Conservation (phyloP, 2,797 vertebrate species). For the Gallinago stenura region DNA sequence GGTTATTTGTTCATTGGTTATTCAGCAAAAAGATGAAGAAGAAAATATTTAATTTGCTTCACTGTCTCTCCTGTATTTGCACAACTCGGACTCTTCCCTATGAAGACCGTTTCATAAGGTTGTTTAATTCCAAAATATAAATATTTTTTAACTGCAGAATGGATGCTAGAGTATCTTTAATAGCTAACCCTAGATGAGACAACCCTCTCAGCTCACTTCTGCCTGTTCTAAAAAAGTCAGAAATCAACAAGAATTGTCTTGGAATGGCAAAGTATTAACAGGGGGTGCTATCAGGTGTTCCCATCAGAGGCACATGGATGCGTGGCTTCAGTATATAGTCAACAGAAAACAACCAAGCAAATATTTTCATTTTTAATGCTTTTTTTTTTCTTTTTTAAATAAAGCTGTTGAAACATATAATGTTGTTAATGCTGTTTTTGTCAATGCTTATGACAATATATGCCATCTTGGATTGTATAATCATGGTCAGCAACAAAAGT, state of each 20-base stretch:
- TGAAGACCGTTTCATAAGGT: background rate
- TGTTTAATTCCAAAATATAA: background rate
- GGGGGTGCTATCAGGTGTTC: background rate
- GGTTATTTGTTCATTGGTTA: background rate
- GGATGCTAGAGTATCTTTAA: background rate
- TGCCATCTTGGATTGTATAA: background rate
- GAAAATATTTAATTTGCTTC: background rate
- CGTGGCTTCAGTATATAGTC: background rate
- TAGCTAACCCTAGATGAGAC: background rate
- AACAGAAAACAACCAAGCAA: background rate
- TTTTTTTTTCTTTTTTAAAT: too few species aligned
- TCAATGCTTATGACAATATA: background rate
- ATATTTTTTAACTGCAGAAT: background rate
- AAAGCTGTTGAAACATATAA: background rate
- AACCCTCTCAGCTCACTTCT: background rate
- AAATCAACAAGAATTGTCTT: background rate
- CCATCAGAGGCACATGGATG: background rate
- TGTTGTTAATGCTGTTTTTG: background rate
- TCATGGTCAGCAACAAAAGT: background rate
- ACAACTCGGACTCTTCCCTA: fast-evolving
- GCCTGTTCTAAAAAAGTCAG: background rate
- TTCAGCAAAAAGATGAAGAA: background rate
- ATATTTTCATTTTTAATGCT: background rate
- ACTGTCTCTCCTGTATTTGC: background rate
- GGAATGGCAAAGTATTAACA: background rate